phyloP scores from a whole-genome alignment of 2,888 invertebrate genomes.

The Noctua janthina region DNA sequence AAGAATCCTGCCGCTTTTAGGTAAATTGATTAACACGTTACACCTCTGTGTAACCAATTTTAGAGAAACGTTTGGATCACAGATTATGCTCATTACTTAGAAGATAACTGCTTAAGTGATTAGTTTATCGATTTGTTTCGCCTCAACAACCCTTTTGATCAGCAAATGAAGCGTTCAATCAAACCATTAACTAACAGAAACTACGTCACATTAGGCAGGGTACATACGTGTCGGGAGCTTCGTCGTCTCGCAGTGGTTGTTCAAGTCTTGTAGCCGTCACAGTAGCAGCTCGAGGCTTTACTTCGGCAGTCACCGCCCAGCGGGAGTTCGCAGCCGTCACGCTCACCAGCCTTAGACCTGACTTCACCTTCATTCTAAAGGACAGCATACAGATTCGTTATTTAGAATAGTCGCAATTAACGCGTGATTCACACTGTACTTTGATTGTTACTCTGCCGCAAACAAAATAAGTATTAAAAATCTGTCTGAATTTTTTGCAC shows the following conservation, averaged over 20 bases:
- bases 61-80: slow-evolving; percentile 9
- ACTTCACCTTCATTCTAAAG: slow-evolving; percentile 96
- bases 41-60: neutral
- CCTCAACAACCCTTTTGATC: slow-evolving; percentile 34
- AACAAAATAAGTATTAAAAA: neutral
- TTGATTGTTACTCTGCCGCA: neutral
- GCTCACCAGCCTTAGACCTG: slow-evolving; percentile 95
- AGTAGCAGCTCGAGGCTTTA: slow-evolving; percentile 96
- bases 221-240: slow-evolving; percentile 81
- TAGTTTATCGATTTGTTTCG: slow-evolving; percentile 29
- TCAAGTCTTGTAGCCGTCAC: slow-evolving; percentile 94
- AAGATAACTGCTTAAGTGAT: slow-evolving; percentile 29
- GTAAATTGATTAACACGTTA: neutral
- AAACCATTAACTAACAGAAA: slow-evolving; percentile 10
- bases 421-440: neutral
- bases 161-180: slow-evolving; percentile 32
- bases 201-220: slow-evolving; percentile 1
- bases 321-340: slow-evolving; percentile 94
- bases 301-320: slow-evolving; percentile 97
- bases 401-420: neutral
- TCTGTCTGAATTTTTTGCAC: neutral
- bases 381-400: slow-evolving; percentile 35
- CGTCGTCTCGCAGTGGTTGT: slow-evolving; percentile 84
- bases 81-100: slow-evolving; percentile 32
- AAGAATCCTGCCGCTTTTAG: neutral